These are phyloP conservation scores for Sylvilagus bachmani DNA, from an alignment of 2,113 vertebrate genomes.

Conservation along the genomic window DNA sequence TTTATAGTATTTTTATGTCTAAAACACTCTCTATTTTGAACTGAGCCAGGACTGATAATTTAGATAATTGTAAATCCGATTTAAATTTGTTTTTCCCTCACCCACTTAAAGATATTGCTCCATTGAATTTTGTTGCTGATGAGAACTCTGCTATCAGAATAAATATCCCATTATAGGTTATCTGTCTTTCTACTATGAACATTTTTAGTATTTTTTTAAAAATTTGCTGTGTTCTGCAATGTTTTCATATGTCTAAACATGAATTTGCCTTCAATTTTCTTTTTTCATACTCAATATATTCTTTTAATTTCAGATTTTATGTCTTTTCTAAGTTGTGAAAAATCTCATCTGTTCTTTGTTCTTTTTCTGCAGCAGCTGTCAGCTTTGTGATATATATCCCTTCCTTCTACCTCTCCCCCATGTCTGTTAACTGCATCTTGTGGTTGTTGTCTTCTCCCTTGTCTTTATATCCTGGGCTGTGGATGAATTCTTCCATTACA, in stretches of 20 bases:
- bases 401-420: neutral
- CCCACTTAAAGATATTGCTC: neutral
- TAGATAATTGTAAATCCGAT: slow-evolving; percentile 21
- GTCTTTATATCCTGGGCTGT: slow-evolving; percentile 7
- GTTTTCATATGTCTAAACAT: slow-evolving; percentile 4
- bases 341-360: neutral
- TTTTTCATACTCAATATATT: neutral
- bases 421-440: neutral
- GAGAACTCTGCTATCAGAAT: neutral
- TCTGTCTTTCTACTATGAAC: slow-evolving; percentile 19
- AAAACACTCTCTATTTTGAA: slow-evolving; percentile 27
- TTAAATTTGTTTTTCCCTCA: neutral
- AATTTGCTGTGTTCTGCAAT: neutral
- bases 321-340: slow-evolving; percentile 11
- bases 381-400: neutral
- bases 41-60: neutral
- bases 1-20: neutral
- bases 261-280: slow-evolving; percentile 38
- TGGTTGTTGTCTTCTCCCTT: neutral
- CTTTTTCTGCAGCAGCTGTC: neutral
- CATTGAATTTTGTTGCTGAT: neutral
- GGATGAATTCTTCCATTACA: neutral
- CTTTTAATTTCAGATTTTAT: neutral
- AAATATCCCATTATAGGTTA: neutral
- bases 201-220: neutral